phyloP scores from a whole-genome alignment of 2,113 vertebrate genomes.

The Mugil cephalus region DNA sequence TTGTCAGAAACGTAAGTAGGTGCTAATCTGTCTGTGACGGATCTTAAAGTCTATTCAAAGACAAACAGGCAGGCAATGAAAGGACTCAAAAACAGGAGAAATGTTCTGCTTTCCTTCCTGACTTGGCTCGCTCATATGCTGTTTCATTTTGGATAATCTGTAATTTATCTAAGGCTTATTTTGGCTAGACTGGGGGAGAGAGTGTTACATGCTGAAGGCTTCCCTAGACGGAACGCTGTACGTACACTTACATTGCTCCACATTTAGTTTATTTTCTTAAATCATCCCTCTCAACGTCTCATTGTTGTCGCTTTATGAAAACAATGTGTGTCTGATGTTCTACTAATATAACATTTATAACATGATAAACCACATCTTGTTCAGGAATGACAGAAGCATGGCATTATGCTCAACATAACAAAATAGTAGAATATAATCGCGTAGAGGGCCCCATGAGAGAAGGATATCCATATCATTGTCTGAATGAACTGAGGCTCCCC shows the following conservation, averaged over 20 bases:
- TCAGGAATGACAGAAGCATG: too few species aligned
- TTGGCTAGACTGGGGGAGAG: conserved; percentile 7
- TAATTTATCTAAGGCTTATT: conserved; percentile 23
- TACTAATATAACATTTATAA: background rate
- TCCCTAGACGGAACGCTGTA: background rate
- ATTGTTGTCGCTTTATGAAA: background rate
- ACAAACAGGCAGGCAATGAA: conserved; percentile 5
- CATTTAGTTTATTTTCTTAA: background rate
- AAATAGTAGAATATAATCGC: conserved; percentile 4
- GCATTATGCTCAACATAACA: background rate
- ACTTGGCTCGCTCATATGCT: background rate
- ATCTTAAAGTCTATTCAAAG: conserved; percentile 6
- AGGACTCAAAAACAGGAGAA: background rate
- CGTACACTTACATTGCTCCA: background rate
- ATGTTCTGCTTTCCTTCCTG: conserved; percentile 6
- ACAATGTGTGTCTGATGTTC: too few species aligned
- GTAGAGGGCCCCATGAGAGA: conserved; percentile 18
- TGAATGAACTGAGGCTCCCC: conserved; percentile 53
- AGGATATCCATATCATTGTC: conserved; percentile 71
- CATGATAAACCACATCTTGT: background rate
- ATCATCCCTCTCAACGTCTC: background rate
- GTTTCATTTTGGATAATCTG: conserved; percentile 20
- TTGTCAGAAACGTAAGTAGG: conserved; percentile 10
- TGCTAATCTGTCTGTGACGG: conserved; percentile 12
- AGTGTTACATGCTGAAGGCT: background rate